Evolutionary conservation across 2,888 invertebrate genomes (phyloP).

Genomic region (Dichetophora obliterata): DNA sequence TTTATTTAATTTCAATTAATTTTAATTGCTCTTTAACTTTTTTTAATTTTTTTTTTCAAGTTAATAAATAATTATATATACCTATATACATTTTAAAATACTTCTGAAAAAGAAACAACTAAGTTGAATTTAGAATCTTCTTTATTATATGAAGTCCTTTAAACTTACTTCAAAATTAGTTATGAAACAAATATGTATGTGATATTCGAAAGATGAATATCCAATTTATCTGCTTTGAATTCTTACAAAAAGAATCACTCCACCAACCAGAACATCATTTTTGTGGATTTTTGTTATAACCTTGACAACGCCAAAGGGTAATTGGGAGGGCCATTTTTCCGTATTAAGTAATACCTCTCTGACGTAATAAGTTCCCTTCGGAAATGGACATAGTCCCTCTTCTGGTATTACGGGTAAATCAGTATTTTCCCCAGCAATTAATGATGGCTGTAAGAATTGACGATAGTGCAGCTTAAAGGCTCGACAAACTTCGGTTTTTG

Average conservation of each 20-base stretch:
- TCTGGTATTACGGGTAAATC: slow-evolving; percentile 57
- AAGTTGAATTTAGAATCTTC: too few species aligned
- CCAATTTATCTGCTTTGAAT: too few species aligned
- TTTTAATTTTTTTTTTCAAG: not conserved
- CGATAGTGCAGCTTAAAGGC: slow-evolving; percentile 60
- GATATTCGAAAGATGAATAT: too few species aligned
- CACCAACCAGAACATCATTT: slow-evolving; percentile 55
- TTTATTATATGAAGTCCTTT: too few species aligned
- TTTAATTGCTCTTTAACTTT: not conserved
- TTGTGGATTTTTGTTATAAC: slow-evolving; percentile 57
- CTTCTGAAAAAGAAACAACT: too few species aligned
- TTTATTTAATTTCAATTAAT: not conserved
- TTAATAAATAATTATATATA: not conserved
- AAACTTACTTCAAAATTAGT: too few species aligned
- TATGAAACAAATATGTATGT: too few species aligned
- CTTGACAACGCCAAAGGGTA: slow-evolving; percentile 60
- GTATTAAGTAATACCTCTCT: slow-evolving; percentile 56
- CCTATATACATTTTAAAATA: too few species aligned
- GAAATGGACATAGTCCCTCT: slow-evolving; percentile 59
- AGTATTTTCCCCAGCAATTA: slow-evolving; percentile 54
- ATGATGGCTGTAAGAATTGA: slow-evolving; percentile 58
- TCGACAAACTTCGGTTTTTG: slow-evolving; percentile 58
- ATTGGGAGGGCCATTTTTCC: slow-evolving; percentile 59
- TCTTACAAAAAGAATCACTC: slow-evolving; percentile 38
- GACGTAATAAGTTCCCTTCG: slow-evolving; percentile 57